These are phyloP conservation scores for Scaptomyza hsui DNA, from an alignment of 1,140 invertebrate species.

Conservation along the genomic window DNA sequence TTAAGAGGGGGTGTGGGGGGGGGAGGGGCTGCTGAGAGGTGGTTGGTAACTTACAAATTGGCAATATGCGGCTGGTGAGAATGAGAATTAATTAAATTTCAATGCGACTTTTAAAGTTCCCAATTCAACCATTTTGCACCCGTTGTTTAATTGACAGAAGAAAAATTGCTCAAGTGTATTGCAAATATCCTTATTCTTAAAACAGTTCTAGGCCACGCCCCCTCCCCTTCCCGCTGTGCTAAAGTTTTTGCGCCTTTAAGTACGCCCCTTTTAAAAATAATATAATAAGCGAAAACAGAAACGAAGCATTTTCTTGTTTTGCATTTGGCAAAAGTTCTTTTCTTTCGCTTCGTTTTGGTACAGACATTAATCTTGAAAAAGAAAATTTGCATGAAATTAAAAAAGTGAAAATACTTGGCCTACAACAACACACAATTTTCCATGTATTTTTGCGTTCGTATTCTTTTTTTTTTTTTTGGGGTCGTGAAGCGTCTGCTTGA, in stretches of 20 bases:
- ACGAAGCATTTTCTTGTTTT: conserved; percentile 22
- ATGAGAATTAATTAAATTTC: conserved; percentile 64
- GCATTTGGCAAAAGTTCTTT: conserved; percentile 45
- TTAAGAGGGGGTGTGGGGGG: too few species aligned
- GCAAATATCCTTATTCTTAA: conserved; percentile 35
- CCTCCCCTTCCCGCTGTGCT: not conserved
- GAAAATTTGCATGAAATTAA: conserved; percentile 82
- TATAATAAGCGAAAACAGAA: not conserved
- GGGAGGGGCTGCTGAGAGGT: not conserved
- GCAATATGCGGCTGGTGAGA: conserved; percentile 32
- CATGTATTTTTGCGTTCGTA: not conserved
- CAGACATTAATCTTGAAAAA: conserved; percentile 77
- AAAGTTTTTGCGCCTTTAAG: conserved; percentile 17
- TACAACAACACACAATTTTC: conserved; percentile 29
- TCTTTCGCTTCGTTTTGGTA: conserved; percentile 42
- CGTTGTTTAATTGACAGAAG: not conserved
- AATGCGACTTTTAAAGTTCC: conserved; percentile 37
- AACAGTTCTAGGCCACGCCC: conserved; percentile 11
- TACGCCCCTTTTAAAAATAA: not conserved
- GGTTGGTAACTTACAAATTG: conserved; percentile 21
- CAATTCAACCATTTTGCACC: too few species aligned
- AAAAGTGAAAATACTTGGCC: conserved; percentile 72
- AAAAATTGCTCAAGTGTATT: conserved; percentile 35
- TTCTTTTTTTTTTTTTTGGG: conserved; percentile 4
- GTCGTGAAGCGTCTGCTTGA: conserved; percentile 15